Conservation (phyloP, 1,140 invertebrate genomes). For the Periplaneta americana region DNA sequence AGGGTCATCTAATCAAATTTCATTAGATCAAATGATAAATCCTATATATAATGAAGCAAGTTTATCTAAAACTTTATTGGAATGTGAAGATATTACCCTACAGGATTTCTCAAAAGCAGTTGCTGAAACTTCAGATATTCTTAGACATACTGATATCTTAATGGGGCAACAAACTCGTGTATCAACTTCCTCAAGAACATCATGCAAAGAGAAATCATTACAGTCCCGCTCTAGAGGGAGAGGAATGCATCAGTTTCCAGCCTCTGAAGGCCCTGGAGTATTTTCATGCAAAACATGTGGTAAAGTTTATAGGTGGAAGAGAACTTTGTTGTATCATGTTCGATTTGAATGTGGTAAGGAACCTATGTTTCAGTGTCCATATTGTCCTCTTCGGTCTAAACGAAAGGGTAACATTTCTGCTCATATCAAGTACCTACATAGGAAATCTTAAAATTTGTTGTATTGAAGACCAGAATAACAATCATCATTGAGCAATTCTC, state of each 20-base stretch:
- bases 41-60: background rate
- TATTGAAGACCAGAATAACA: no score
- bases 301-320: constrained; percentile 37
- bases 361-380: constrained; percentile 47
- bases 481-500: no score
- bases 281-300: constrained; percentile 21
- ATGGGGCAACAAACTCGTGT: background rate
- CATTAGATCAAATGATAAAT: no score
- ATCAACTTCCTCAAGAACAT: background rate
- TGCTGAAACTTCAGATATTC: background rate
- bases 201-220: background rate
- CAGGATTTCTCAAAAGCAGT: background rate
- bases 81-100: background rate
- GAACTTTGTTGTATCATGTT: constrained; percentile 32
- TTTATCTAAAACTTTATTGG: background rate
- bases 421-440: constrained; percentile 33
- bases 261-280: constrained; percentile 1
- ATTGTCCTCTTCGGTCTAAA: constrained; percentile 37
- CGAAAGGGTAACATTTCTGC: constrained; percentile 33
- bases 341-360: constrained; percentile 43
- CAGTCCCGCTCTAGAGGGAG: background rate
- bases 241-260: background rate
- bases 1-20: no score
- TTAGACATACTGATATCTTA: background rate
- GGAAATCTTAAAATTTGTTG: no score